phyloP scores from a whole-genome alignment of 2,888 invertebrate genomes.

The Macrosoma leucophasiata region DNA sequence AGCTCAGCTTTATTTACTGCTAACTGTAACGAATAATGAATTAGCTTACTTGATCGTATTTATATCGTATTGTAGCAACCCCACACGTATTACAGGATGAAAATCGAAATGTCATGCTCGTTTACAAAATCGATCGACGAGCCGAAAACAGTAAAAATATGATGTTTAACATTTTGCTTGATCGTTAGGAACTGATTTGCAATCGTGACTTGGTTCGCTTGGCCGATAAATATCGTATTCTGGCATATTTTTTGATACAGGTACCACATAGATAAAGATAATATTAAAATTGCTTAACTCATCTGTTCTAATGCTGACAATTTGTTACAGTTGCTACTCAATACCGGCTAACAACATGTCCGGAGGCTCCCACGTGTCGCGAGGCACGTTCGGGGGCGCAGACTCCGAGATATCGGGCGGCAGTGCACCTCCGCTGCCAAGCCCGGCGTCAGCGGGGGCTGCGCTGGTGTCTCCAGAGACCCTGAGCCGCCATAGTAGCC shows the following conservation, averaged over 20 bases:
- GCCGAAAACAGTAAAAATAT: too few species aligned
- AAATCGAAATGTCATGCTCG: too few species aligned
- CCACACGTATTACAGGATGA: too few species aligned
- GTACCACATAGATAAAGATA: not conserved
- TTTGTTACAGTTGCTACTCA: conserved; percentile 70
- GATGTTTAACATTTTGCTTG: too few species aligned
- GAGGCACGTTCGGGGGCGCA: conserved; percentile 66
- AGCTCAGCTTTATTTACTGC: too few species aligned
- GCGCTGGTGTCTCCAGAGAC: conserved; percentile 85
- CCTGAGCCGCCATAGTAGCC: conserved; percentile 79
- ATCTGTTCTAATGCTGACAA: not conserved
- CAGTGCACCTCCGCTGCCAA: conserved; percentile 79
- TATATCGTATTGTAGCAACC: too few species aligned
- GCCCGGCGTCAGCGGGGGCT: conserved; percentile 83
- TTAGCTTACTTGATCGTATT: too few species aligned
- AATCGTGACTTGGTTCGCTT: not conserved
- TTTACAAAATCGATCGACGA: too few species aligned
- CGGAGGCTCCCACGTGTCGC: conserved; percentile 75
- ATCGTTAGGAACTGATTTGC: not conserved
- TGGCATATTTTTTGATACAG: too few species aligned
- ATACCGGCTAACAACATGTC: conserved; percentile 79
- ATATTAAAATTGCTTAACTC: not conserved
- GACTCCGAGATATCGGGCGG: conserved; percentile 67
- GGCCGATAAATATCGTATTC: not conserved
- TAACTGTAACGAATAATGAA: too few species aligned